These are phyloP conservation scores for Argentina silus DNA, from an alignment of 2,797 vertebrate species.

Conservation along the genomic window DNA sequence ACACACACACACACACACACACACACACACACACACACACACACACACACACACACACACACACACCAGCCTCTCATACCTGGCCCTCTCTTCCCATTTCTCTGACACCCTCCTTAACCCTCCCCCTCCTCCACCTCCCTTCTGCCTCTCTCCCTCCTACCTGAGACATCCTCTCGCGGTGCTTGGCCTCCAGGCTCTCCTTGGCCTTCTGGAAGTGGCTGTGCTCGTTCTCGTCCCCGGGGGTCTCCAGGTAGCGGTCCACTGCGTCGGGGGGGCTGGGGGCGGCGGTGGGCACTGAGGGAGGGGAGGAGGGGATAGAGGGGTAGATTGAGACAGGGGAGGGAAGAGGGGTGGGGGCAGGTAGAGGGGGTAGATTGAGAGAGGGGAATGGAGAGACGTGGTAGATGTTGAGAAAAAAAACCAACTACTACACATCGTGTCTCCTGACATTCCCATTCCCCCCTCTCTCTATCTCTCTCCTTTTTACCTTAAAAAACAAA, in stretches of 20 bases:
- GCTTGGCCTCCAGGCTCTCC: constrained; percentile 94
- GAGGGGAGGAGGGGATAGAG: background rate
- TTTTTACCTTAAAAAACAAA: background rate
- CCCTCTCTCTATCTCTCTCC: no score
- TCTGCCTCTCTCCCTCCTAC: background rate
- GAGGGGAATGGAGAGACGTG: background rate
- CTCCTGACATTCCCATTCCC: no score
- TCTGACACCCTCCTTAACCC: background rate
- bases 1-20: no score
- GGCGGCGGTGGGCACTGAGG: constrained; percentile 89
- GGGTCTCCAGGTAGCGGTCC: constrained; percentile 94
- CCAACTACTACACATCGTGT: no score
- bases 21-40: no score
- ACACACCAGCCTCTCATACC: background rate
- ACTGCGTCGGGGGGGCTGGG: constrained; percentile 93
- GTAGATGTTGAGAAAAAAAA: no score
- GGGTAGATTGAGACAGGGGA: background rate
- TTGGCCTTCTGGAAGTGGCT: constrained; percentile 97
- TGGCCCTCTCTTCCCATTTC: background rate
- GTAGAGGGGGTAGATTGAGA: background rate
- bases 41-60: no score
- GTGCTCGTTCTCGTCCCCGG: constrained; percentile 95
- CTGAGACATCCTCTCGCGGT: constrained; percentile 92
- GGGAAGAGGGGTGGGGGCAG: background rate
- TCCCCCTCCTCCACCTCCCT: background rate